Evolutionary conservation across 2,797 vertebrate species (phyloP).

Genomic region (Phoeniculus purpureus): DNA sequence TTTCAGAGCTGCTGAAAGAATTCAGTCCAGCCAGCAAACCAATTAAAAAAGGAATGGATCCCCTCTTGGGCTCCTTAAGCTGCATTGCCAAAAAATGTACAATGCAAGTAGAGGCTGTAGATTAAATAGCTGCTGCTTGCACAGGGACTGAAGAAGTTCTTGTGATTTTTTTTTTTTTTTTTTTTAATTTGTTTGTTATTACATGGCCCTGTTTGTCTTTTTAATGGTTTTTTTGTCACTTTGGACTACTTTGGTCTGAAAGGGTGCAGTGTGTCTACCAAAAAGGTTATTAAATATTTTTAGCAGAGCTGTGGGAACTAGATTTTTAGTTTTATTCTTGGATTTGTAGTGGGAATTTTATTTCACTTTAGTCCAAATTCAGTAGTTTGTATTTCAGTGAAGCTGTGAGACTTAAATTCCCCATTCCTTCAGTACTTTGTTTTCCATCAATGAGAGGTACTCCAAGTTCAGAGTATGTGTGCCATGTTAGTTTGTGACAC

Average conservation of each 20-base stretch:
- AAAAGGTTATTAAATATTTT: neutral
- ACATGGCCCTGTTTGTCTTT: neutral
- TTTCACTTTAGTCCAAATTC: neutral
- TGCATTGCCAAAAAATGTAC: neutral
- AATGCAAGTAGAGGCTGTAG: neutral
- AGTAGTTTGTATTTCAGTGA: neutral
- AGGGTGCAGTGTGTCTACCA: too few relatives aligned
- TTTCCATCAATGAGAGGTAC: neutral
- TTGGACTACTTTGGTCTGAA: too few relatives aligned
- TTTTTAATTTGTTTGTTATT: neutral
- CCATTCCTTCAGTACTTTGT: neutral
- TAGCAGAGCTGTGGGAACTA: neutral
- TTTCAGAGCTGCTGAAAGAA: neutral
- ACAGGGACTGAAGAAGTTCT: neutral
- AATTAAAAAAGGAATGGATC: neutral
- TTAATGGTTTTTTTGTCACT: too few relatives aligned
- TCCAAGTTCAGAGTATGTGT: neutral
- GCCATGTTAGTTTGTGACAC: neutral
- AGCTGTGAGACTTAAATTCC: neutral
- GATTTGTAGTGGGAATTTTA: neutral
- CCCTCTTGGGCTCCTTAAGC: neutral
- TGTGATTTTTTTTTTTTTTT: neutral
- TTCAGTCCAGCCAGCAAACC: constrained; percentile 2
- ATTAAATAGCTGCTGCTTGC: neutral
- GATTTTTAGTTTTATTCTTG: neutral